phyloP scores from a whole-genome alignment of 2,888 invertebrate genomes.

The Scaptomyza flava region DNA sequence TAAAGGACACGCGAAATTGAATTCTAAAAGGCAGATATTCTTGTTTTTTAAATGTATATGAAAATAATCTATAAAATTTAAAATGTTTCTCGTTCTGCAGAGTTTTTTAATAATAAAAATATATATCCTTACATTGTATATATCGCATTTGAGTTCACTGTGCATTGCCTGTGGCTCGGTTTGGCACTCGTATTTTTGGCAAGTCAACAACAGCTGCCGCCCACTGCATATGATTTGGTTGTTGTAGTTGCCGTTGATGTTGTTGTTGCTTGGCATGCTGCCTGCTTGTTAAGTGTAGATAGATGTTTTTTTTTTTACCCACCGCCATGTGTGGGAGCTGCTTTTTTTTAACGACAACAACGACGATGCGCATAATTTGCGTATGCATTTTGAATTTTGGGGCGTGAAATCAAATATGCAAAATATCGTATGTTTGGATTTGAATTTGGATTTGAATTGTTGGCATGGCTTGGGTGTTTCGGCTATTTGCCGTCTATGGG shows the following conservation, averaged over 20 bases:
- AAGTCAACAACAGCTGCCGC: conserved; percentile 45
- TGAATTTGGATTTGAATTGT: conserved; percentile 24
- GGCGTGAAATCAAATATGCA: conserved; percentile 78
- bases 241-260: conserved; percentile 18
- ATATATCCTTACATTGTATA: not conserved
- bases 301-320: conserved; percentile 39
- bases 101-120: not conserved
- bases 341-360: conserved; percentile 37
- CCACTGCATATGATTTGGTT: conserved; percentile 42
- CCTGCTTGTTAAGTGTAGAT: conserved; percentile 68
- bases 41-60: not conserved
- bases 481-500: conserved; percentile 1
- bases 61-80: not conserved
- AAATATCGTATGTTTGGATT: conserved; percentile 67
- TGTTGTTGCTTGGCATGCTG: conserved; percentile 59
- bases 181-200: conserved; percentile 47
- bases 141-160: conserved; percentile 26
- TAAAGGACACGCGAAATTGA: conserved; percentile 9
- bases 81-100: not conserved
- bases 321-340: conserved; percentile 65
- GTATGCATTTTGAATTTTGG: conserved; percentile 73
- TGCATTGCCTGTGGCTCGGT: conserved; percentile 43
- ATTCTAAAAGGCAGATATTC: not conserved
- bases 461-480: conserved; percentile 8
- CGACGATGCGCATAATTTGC: conserved; percentile 76